Percentiles rank a stretch among this genome's conserved stretches.
Conservation (phyloP, 2,888 invertebrate species). For the Parnassius mnemosyne region DNA sequence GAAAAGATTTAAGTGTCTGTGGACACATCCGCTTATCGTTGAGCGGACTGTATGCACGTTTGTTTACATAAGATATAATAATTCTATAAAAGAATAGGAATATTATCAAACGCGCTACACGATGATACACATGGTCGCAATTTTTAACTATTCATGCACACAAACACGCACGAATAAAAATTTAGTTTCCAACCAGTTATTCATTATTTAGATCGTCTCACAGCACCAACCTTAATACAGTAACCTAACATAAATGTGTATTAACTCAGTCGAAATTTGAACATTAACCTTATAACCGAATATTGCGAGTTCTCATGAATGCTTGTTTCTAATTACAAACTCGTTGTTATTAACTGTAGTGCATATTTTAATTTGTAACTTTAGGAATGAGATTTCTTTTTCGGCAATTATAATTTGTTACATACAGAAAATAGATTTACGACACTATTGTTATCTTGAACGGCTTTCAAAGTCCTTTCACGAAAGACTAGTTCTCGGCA, state of each 20-base stretch:
- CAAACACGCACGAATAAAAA: slow-evolving; percentile 10
- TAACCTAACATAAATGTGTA: slow-evolving; percentile 22
- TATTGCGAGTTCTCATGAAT: slow-evolving; percentile 35
- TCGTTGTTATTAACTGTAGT: slow-evolving; percentile 32
- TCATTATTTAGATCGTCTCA: slow-evolving; percentile 27
- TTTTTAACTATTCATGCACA: slow-evolving; percentile 5
- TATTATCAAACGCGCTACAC: not conserved
- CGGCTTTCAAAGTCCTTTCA: not conserved
- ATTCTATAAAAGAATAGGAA: no score
- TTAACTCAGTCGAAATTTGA: slow-evolving; percentile 24
- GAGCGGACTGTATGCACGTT: no score
- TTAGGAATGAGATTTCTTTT: slow-evolving; percentile 29
- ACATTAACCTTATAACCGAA: slow-evolving; percentile 34
- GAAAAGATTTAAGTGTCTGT: no score
- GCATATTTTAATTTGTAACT: slow-evolving; percentile 31
- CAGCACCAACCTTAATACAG: slow-evolving; percentile 30
- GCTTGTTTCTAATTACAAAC: slow-evolving; percentile 26
- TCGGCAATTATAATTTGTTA: slow-evolving; percentile 14
- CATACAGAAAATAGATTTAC: slow-evolving; percentile 9
- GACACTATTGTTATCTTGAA: slow-evolving; percentile 14
- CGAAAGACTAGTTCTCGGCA: not conserved
- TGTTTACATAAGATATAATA: no score
- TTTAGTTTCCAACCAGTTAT: slow-evolving; percentile 5
- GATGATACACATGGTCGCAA: not conserved
- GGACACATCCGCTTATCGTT: no score